phyloP scores from a whole-genome alignment of 1,140 invertebrate genomes.

The Euura saliciscinereae region DNA sequence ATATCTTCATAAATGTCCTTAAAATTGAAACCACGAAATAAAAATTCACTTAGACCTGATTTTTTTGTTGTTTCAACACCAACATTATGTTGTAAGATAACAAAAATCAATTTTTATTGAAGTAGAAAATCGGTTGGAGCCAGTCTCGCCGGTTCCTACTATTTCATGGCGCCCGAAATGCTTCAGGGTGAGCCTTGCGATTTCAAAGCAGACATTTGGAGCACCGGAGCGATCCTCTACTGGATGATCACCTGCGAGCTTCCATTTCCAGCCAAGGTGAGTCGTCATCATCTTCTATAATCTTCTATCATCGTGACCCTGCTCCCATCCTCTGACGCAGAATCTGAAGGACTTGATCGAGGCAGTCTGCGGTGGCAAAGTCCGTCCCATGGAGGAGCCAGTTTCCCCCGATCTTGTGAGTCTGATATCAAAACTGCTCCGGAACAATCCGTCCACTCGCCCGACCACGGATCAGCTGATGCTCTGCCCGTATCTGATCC shows the following conservation, averaged over 20 bases:
- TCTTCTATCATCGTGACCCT: not conserved
- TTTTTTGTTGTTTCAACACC: slow-evolving; percentile 14
- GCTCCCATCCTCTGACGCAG: slow-evolving; percentile 22
- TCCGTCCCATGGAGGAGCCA: slow-evolving; percentile 30
- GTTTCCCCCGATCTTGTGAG: slow-evolving; percentile 30
- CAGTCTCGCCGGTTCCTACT: slow-evolving; percentile 80
- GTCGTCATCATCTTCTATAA: slow-evolving; percentile 15
- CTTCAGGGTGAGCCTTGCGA: slow-evolving; percentile 77
- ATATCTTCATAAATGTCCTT: too few relatives aligned
- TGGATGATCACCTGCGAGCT: slow-evolving; percentile 69
- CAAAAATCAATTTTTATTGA: slow-evolving; percentile 32
- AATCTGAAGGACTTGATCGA: slow-evolving; percentile 34
- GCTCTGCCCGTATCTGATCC: slow-evolving; percentile 43
- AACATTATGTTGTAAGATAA: too few relatives aligned
- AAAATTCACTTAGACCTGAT: not conserved
- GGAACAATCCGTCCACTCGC: slow-evolving; percentile 37
- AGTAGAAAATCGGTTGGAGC: slow-evolving; percentile 45
- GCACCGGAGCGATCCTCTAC: slow-evolving; percentile 83
- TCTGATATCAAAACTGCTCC: slow-evolving; percentile 49
- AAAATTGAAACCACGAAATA: too few relatives aligned
- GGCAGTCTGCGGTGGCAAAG: slow-evolving; percentile 36
- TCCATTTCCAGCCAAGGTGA: slow-evolving; percentile 68
- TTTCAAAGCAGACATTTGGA: slow-evolving; percentile 84
- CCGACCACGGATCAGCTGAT: slow-evolving; percentile 44
- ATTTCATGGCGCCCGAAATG: slow-evolving; percentile 87